A percentile compares a stretch with the other conserved stretches of the same genome.
phyloP scores from a whole-genome alignment of 2,888 invertebrate genomes.

The Desoria tigrina region DNA sequence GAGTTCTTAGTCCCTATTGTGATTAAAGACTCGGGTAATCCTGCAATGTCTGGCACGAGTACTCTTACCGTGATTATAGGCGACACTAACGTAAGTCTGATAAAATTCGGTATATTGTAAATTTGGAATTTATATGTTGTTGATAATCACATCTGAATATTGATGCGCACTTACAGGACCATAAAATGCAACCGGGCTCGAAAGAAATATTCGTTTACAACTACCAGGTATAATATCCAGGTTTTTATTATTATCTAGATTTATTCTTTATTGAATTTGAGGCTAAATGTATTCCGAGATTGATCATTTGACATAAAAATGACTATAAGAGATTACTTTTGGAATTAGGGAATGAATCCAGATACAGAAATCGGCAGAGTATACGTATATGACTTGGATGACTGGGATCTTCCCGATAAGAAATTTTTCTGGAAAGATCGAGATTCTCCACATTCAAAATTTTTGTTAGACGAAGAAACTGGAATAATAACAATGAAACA shows the following conservation, averaged over 20 bases:
- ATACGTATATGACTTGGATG: conserved; percentile 95
- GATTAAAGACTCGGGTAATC: conserved; percentile 94
- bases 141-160: too few relatives aligned
- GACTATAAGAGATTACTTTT: background rate
- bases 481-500: conserved; percentile 96
- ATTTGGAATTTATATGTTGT: too few relatives aligned
- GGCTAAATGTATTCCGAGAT: too few relatives aligned
- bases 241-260: too few relatives aligned
- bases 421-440: conserved; percentile 91
- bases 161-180: conserved; percentile 64
- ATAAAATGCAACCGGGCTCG: conserved; percentile 96
- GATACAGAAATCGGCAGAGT: conserved; percentile 91
- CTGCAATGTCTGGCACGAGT: conserved; percentile 94
- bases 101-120: too few relatives aligned
- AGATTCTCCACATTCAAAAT: conserved; percentile 83
- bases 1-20: conserved; percentile 95
- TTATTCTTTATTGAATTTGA: too few relatives aligned
- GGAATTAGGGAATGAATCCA: conserved; percentile 74
- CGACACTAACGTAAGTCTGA: conserved; percentile 67
- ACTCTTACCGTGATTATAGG: conserved; percentile 95
- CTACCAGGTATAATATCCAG: conserved; percentile 71
- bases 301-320: background rate
- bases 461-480: conserved; percentile 84
- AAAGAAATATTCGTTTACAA: conserved; percentile 96
- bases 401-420: conserved; percentile 98